phyloP scores from a whole-genome alignment of 2,113 vertebrate genomes.

The Nanger granti region DNA sequence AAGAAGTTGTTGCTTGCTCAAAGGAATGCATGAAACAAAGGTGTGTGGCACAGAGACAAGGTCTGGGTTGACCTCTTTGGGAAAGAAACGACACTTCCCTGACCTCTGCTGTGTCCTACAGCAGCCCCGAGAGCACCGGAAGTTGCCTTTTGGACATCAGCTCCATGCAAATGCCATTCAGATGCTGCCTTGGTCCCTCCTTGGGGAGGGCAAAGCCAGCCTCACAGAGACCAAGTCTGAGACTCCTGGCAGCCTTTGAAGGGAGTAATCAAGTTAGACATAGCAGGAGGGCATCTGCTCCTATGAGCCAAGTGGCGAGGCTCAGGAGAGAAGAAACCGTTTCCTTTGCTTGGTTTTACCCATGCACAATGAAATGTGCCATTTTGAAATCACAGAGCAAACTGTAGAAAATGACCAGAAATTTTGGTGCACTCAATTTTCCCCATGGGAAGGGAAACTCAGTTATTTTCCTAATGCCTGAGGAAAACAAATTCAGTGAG shows the following conservation, averaged over 20 bases:
- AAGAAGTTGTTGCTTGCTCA: conserved; percentile 24
- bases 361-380: not conserved
- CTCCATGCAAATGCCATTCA: not conserved
- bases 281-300: not conserved
- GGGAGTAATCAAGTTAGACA: not conserved
- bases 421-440: conserved; percentile 42
- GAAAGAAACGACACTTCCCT: not conserved
- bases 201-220: not conserved
- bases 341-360: not conserved
- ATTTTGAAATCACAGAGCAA: conserved; percentile 26
- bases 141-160: not conserved
- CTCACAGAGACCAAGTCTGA: not conserved
- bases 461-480: conserved; percentile 53
- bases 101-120: not conserved
- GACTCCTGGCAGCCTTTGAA: not conserved
- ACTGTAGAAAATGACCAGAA: conserved; percentile 48
- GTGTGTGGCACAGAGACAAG: not conserved
- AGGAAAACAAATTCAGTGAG: conserved; percentile 35
- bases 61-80: not conserved
- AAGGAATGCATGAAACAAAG: not conserved
- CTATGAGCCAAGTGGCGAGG: not conserved
- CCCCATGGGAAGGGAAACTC: conserved; percentile 38
- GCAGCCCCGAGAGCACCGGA: not conserved
- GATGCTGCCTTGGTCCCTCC: not conserved
- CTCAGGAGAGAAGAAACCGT: not conserved